Evolutionary conservation across 2,113 vertebrate genomes (phyloP).

Genomic region (Corydoras maculifer): DNA sequence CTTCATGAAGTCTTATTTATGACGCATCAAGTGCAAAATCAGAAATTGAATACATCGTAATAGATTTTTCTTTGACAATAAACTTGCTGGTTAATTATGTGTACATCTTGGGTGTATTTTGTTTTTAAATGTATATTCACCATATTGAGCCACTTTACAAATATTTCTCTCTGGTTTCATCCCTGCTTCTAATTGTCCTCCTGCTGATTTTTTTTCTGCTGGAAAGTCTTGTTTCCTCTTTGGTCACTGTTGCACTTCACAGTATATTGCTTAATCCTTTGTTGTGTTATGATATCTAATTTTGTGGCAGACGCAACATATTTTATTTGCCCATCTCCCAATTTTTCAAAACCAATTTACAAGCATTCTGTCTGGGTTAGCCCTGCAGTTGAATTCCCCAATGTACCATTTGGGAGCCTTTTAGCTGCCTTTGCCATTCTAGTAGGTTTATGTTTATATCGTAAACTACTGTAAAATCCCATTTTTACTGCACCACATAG

Average conservation of each 20-base stretch:
- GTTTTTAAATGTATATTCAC: too few species aligned
- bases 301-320: slow-evolving; percentile 36
- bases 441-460: slow-evolving; percentile 48
- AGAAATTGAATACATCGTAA: too few species aligned
- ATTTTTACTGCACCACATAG: slow-evolving; percentile 50
- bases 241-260: too few species aligned
- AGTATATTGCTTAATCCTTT: too few species aligned
- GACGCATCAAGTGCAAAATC: too few species aligned
- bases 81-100: too few species aligned
- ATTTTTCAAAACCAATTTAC: slow-evolving; percentile 60
- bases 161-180: too few species aligned
- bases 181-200: neutral
- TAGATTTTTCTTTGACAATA: too few species aligned
- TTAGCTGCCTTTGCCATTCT: slow-evolving; percentile 43
- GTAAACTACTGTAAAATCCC: slow-evolving; percentile 60
- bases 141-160: too few species aligned
- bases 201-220: slow-evolving; percentile 21
- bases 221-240: neutral
- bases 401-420: slow-evolving; percentile 53
- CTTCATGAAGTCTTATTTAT: too few species aligned
- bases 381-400: slow-evolving; percentile 52
- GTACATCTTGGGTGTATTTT: too few species aligned
- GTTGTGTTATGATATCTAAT: slow-evolving; percentile 33
- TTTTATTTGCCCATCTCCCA: slow-evolving; percentile 34
- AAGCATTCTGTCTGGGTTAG: slow-evolving; percentile 54